phyloP scores from a whole-genome alignment of 2,797 vertebrate genomes.

The Anguilla anguilla region DNA sequence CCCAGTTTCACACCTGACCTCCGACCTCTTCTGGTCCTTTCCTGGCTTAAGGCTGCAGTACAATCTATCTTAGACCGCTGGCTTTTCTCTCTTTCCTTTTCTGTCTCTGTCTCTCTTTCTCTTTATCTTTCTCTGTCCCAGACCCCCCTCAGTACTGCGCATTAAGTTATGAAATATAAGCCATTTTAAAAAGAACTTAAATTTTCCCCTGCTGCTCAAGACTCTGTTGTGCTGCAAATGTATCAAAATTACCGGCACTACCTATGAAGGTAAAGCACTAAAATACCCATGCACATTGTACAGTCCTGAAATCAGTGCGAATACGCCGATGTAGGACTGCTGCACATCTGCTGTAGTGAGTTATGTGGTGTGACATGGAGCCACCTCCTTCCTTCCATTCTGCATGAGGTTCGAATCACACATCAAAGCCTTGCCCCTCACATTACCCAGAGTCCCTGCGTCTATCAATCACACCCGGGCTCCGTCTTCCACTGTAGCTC shows the following conservation, averaged over 20 bases:
- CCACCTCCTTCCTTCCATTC: neutral
- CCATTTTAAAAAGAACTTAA: neutral
- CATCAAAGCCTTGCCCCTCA: neutral
- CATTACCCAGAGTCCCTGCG: neutral
- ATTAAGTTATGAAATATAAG: neutral
- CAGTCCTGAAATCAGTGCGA: neutral
- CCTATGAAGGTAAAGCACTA: neutral
- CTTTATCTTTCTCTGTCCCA: neutral
- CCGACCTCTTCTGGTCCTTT: neutral
- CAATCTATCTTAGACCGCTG: neutral
- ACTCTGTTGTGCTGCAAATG: neutral
- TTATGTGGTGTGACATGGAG: neutral
- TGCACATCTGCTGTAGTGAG: neutral
- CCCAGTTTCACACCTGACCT: constrained; percentile 7
- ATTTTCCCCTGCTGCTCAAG: neutral
- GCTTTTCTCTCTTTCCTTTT: neutral
- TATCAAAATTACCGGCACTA: neutral
- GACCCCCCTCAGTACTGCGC: neutral
- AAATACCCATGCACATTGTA: neutral
- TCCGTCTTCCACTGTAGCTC: neutral
- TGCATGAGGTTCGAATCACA: neutral
- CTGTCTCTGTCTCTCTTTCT: neutral
- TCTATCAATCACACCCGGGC: neutral
- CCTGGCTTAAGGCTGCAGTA: neutral
- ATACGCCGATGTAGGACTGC: neutral